Evolutionary conservation across 2,888 invertebrate genomes (phyloP).

Genomic region (Sarcophaga caerulescens): DNA sequence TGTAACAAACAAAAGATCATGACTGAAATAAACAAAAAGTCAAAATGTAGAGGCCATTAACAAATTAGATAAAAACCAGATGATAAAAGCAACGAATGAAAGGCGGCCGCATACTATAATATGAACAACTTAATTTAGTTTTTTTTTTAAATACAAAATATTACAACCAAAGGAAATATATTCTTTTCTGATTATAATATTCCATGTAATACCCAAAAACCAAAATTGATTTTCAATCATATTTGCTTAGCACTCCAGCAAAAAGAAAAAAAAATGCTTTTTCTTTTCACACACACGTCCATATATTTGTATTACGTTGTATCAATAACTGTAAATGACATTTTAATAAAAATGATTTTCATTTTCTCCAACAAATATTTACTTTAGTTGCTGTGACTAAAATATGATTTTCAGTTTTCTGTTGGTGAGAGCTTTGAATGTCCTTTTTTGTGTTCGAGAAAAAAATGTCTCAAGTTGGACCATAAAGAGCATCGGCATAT

Average conservation of each 20-base stretch:
- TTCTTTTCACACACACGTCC: not conserved
- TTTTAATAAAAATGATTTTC: constrained; percentile 66
- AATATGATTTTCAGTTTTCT: not conserved
- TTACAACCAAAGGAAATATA: too few relatives aligned
- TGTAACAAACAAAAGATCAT: not conserved
- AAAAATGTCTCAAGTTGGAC: not conserved
- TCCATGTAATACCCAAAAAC: not conserved
- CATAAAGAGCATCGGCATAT: not conserved
- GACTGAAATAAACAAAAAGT: constrained; percentile 3
- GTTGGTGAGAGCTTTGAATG: not conserved
- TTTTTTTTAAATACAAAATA: not conserved
- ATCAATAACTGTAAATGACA: constrained; percentile 71
- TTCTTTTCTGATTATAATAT: too few relatives aligned
- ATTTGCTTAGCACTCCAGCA: constrained; percentile 41
- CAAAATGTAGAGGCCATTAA: constrained; percentile 37
- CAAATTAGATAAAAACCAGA: constrained; percentile 52
- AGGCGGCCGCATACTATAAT: constrained; percentile 7
- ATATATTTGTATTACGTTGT: not conserved
- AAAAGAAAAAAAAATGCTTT: not conserved
- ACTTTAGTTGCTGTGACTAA: constrained; percentile 10
- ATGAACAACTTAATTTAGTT: not conserved
- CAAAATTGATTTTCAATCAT: not conserved
- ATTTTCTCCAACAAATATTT: constrained; percentile 65
- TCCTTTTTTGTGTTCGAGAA: not conserved
- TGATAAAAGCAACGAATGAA: constrained; percentile 24